phyloP scores from a whole-genome alignment of 2,113 vertebrate genomes.

The Physeter macrocephalus region DNA sequence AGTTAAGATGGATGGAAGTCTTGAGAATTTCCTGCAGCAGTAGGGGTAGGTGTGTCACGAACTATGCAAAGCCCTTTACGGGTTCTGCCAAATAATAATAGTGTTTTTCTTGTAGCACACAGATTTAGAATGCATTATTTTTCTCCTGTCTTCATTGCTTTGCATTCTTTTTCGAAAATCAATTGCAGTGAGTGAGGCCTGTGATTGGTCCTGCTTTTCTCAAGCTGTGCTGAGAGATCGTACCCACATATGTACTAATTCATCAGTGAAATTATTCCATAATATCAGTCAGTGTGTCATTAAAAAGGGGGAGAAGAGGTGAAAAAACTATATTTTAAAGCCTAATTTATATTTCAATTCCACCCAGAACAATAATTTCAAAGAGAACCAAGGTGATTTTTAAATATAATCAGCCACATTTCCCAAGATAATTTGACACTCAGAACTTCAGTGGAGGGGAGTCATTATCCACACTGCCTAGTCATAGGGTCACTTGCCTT shows the following conservation, averaged over 20 bases:
- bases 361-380: conserved; percentile 35
- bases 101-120: conserved; percentile 14
- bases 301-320: not conserved
- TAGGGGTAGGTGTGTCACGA: not conserved
- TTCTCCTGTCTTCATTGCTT: conserved; percentile 44
- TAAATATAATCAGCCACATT: conserved; percentile 40
- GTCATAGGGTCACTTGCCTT: not conserved
- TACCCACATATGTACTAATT: not conserved
- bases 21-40: not conserved
- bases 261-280: conserved; percentile 42
- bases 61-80: not conserved
- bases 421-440: conserved; percentile 33
- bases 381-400: conserved; percentile 50
- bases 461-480: not conserved
- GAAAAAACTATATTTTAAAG: conserved; percentile 20
- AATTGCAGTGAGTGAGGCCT: not conserved
- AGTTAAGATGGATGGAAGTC: not conserved
- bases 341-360: conserved; percentile 49
- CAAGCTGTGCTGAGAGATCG: conserved; percentile 3
- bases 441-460: not conserved
- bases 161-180: conserved; percentile 32
- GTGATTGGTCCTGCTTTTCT: conserved; percentile 28
- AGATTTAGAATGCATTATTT: conserved; percentile 21
- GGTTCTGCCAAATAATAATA: conserved; percentile 29
- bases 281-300: conserved; percentile 40